A percentile compares a stretch with the other conserved stretches of the same genome.
Evolutionary conservation across 1,140 invertebrate genomes (phyloP).

Genomic region (Chrysomallon squamiferum): DNA sequence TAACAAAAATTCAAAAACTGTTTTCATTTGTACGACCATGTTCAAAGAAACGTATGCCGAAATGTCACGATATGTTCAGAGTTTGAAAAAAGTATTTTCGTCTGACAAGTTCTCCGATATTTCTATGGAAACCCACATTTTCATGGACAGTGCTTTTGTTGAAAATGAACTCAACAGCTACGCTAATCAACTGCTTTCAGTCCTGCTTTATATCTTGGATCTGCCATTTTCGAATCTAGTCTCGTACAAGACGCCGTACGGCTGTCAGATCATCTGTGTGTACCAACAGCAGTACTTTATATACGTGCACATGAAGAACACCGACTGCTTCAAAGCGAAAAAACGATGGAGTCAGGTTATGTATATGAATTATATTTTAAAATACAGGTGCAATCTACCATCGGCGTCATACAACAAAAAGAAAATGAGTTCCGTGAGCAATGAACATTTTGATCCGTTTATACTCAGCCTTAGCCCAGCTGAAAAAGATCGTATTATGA

Average conservation of each 20-base stretch:
- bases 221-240: constrained; percentile 15
- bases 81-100: constrained; percentile 28
- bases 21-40: constrained; percentile 52
- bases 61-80: constrained; percentile 40
- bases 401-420: no score
- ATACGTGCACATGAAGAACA: constrained; percentile 34
- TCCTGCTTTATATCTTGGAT: constrained; percentile 32
- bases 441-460: no score
- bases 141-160: constrained; percentile 44
- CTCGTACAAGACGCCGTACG: constrained; percentile 37
- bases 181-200: constrained; percentile 38
- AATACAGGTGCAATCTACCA: constrained; percentile 11
- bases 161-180: constrained; percentile 31
- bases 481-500: no score
- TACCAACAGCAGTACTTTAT: constrained; percentile 17
- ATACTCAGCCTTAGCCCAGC: no score
- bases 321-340: constrained; percentile 27
- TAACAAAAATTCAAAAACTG: background rate
- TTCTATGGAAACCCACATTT: constrained; percentile 45
- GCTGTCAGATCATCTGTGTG: constrained; percentile 34
- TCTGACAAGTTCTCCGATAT: constrained; percentile 21
- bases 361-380: constrained; percentile 36
- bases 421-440: no score
- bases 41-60: constrained; percentile 40
- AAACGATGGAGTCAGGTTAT: constrained; percentile 43